Evolutionary conservation across 2,797 vertebrate species (phyloP).

Genomic region (Staurois parvus): DNA sequence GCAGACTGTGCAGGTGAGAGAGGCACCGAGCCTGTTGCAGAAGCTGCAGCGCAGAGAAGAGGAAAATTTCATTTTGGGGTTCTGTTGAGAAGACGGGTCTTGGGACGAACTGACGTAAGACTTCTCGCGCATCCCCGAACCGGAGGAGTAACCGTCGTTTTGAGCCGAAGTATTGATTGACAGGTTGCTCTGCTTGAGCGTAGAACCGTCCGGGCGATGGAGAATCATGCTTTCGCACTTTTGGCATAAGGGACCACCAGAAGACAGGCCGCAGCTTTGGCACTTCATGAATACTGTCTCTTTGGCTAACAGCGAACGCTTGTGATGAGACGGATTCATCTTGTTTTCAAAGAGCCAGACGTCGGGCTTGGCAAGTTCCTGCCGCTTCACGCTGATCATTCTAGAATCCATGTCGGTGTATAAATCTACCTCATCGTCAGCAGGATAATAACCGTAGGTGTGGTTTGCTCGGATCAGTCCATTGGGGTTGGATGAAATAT

Average conservation of each 20-base stretch:
- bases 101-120: conserved; percentile 71
- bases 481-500: conserved; percentile 82
- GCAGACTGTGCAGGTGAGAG: conserved; percentile 96
- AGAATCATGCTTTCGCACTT: conserved; percentile 80
- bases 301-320: conserved; percentile 78
- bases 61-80: conserved; percentile 71
- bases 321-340: conserved; percentile 75
- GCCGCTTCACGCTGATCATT: conserved; percentile 73
- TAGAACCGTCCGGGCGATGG: conserved; percentile 72
- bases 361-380: conserved; percentile 75
- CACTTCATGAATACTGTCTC: conserved; percentile 81
- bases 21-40: conserved; percentile 91
- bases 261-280: conserved; percentile 88
- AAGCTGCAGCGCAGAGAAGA: conserved; percentile 87
- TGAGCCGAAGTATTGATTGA: conserved; percentile 72
- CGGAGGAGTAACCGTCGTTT: conserved; percentile 69
- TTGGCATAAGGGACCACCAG: conserved; percentile 86
- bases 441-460: conserved; percentile 81
- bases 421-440: conserved; percentile 91
- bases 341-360: conserved; percentile 76
- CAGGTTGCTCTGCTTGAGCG: conserved; percentile 72
- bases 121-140: conserved; percentile 71
- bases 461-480: conserved; percentile 74
- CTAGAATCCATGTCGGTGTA: conserved; percentile 86
- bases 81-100: conserved; percentile 70